Evolutionary conservation across 2,888 invertebrate genomes (phyloP), one percentile per base, ranked within the genome.

Genomic region (Peribatodes rhomboidaria): DNA sequence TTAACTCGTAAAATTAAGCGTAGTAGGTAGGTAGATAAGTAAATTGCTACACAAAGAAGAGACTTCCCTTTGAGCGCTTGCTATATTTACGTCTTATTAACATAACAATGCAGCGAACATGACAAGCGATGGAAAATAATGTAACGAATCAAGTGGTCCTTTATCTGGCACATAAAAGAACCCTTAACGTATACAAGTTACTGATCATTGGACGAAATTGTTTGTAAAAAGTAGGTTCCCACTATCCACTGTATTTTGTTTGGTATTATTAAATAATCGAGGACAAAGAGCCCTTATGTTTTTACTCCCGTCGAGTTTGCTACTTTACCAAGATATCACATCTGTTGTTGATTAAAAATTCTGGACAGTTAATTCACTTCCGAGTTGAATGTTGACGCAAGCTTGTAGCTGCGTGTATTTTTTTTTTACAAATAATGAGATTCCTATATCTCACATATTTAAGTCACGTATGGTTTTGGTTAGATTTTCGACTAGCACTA

Each of bases 291-390:
- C 41, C 20, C 42, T 50, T 42, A 55, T 49, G 11, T 42, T 39
- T 22, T 22, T 53, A 37, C 39, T 39, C 31, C 46, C 37, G 46
- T 35, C 49, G 22, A 27, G 33, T 33, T 61, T 20, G 39, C 20
- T 1, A 41, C 35, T 37, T 37, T 14, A 35, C 18, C 16, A 42
- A 1, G 16, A n/a, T 33, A 14, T 27, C 27, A 22, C 53, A 27
- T 37, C 27, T 39, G 33, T 31, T 42, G 14, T 49, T 49, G 22
- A 54, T 65, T 46, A 65, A 59, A n/a, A 62, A 62, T 59, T 59
- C 61, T 59, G 50, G 27, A n/a, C 58, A 62, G 44, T 62, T 50
- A 39, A 54, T 55, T 10, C 31, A 58, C 62, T 66, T 66, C 62
- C 61, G 55, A 46, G 35, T 61, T 57, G 31, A 56, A 37, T 49